Conservation (phyloP, 2,113 vertebrate species). For the Planiliza haematocheilus region DNA sequence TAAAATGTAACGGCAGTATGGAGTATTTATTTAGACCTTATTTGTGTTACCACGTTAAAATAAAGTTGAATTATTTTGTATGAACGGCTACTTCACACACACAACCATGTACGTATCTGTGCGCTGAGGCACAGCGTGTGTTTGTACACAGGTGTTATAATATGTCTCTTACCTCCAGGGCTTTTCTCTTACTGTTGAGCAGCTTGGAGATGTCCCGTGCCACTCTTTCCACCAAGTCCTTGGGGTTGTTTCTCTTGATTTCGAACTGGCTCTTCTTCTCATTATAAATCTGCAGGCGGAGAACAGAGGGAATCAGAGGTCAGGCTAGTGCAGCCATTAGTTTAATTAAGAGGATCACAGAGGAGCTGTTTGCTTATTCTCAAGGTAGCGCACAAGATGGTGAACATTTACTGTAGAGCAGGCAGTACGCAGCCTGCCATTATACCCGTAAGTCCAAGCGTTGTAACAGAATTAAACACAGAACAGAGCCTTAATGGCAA, state of each 20-base stretch:
- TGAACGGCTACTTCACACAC: too few relatives aligned
- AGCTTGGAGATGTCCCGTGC: slow-evolving; percentile 95
- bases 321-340: slow-evolving; percentile 44
- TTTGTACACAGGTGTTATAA: slow-evolving; percentile 19
- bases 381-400: slow-evolving; percentile 31
- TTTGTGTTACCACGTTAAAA: too few relatives aligned
- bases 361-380: slow-evolving; percentile 51
- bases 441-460: slow-evolving; percentile 44
- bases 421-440: slow-evolving; percentile 46
- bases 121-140: neutral
- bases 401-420: slow-evolving; percentile 65
- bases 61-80: too few relatives aligned
- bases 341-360: slow-evolving; percentile 53
- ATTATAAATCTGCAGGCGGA: slow-evolving; percentile 91
- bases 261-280: slow-evolving; percentile 97
- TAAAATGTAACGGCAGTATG: too few relatives aligned
- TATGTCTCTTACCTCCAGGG: slow-evolving; percentile 90
- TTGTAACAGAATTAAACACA: slow-evolving; percentile 64
- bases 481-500: slow-evolving; percentile 65
- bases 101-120: neutral
- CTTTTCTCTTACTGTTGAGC: slow-evolving; percentile 95
- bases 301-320: slow-evolving; percentile 46
- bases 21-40: too few relatives aligned
- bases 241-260: slow-evolving; percentile 93
- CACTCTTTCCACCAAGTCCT: slow-evolving; percentile 94